Percentiles rank a stretch among this genome's conserved stretches.
Conservation (phyloP, 2,888 invertebrate species). For the Sussaba pulchella region DNA sequence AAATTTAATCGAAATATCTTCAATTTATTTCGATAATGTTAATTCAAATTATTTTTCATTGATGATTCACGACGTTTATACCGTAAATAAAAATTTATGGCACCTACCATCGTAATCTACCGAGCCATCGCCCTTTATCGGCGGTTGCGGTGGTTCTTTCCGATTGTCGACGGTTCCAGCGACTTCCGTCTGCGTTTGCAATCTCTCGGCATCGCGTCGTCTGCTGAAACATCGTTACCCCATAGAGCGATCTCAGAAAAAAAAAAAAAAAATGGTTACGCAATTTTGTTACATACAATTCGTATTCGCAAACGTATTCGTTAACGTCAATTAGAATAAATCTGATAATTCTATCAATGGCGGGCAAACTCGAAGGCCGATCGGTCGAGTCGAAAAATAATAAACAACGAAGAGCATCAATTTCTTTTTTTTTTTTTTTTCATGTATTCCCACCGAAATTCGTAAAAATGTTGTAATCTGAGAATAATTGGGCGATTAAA, state of each 20-base stretch:
- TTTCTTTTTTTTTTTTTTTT: not conserved
- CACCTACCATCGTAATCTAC: conserved; percentile 92
- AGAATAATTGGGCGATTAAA: not conserved
- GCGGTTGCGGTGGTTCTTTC: conserved; percentile 83
- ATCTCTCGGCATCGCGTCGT: conserved; percentile 76
- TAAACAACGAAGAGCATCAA: too few species aligned
- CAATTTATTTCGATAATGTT: too few species aligned
- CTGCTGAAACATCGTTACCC: conserved; percentile 72
- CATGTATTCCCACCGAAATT: not conserved
- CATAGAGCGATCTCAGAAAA: conserved; percentile 31
- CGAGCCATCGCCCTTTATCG: conserved; percentile 88
- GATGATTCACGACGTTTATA: not conserved
- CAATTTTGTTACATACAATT: not conserved
- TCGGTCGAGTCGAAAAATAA: not conserved
- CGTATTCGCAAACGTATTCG: not conserved
- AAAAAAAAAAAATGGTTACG: not conserved
- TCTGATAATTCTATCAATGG: not conserved
- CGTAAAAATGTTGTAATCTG: too few species aligned
- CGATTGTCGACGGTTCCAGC: conserved; percentile 74
- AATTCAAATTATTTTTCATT: too few species aligned
- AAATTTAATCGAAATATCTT: too few species aligned
- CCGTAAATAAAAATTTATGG: not conserved
- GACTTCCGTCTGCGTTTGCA: conserved; percentile 71
- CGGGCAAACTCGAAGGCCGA: not conserved
- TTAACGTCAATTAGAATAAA: conserved; percentile 43